Percentiles rank a stretch among this genome's conserved stretches.
Conservation (phyloP, 64 coral and sea anemone species). For the Pocillopora verrucosa region DNA sequence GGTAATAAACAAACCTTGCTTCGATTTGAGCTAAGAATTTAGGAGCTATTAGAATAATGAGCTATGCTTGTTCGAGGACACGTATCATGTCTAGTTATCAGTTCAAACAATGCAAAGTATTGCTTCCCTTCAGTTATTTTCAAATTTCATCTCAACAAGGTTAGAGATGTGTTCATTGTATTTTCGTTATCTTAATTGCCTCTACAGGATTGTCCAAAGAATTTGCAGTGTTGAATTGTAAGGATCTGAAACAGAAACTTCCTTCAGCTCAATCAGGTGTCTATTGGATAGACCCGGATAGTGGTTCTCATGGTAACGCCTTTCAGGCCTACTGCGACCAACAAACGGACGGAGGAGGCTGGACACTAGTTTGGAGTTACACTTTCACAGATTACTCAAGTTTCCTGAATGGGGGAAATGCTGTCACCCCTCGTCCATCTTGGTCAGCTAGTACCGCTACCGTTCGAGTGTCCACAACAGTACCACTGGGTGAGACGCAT, state of each 20-base stretch:
- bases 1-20: not conserved
- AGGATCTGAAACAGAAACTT: not conserved
- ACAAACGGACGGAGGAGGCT: slow-evolving; percentile 13
- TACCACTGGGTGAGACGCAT: slow-evolving; percentile 43
- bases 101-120: not conserved
- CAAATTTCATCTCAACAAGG: not conserved
- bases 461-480: slow-evolving; percentile 32
- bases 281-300: slow-evolving; percentile 43
- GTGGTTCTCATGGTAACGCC: slow-evolving; percentile 8
- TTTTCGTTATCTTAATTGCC: not conserved
- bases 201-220: not conserved
- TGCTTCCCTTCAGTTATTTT: too few species aligned
- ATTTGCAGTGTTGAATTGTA: not conserved
- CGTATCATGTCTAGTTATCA: not conserved
- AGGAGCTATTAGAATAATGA: not conserved
- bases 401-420: not conserved
- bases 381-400: not conserved
- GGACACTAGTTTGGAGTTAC: slow-evolving; percentile 37
- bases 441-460: not conserved
- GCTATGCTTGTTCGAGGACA: not conserved
- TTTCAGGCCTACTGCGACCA: slow-evolving; percentile 37
- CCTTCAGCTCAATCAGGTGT: not conserved
- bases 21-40: not conserved
- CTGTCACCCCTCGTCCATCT: slow-evolving; percentile 35
- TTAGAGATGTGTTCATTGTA: too few species aligned